Evolutionary conservation across 2,888 invertebrate species (phyloP).

Genomic region (Hydrotaea cyrtoneurina): DNA sequence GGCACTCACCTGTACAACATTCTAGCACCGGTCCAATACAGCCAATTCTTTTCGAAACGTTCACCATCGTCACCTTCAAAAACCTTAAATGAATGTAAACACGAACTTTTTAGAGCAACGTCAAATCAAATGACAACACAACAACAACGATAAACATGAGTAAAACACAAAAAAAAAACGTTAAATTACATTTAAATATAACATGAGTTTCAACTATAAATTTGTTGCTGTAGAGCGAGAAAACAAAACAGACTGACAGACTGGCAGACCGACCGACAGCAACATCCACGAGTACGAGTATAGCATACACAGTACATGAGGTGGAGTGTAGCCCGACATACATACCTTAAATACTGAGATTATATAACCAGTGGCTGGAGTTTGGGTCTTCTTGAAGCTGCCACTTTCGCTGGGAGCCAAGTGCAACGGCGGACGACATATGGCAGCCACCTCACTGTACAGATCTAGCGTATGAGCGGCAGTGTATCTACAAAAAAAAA

Average conservation of each 20-base stretch:
- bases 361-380: slow-evolving; percentile 92
- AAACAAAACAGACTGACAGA: neutral
- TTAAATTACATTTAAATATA: slow-evolving; percentile 71
- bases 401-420: slow-evolving; percentile 86
- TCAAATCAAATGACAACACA: neutral
- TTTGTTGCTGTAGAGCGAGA: slow-evolving; percentile 12
- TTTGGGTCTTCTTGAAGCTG: slow-evolving; percentile 88
- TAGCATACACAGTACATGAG: too few relatives aligned
- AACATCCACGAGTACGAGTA: neutral
- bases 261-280: neutral
- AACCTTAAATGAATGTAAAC: slow-evolving; percentile 82
- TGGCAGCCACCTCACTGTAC: slow-evolving; percentile 95
- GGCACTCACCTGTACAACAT: slow-evolving; percentile 87
- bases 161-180: slow-evolving; percentile 67
- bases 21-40: slow-evolving; percentile 97
- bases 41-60: slow-evolving; percentile 95
- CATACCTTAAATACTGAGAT: slow-evolving; percentile 92
- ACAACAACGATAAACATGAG: slow-evolving; percentile 4
- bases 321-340: neutral
- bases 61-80: slow-evolving; percentile 97
- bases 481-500: slow-evolving; percentile 84
- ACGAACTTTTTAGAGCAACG: slow-evolving; percentile 25
- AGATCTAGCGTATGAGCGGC: slow-evolving; percentile 93
- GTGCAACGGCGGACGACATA: slow-evolving; percentile 90
- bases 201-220: slow-evolving; percentile 64